Base-by-base conservation (phyloP, 2,113 vertebrate species). In the Sardina pilchardus region DNA sequence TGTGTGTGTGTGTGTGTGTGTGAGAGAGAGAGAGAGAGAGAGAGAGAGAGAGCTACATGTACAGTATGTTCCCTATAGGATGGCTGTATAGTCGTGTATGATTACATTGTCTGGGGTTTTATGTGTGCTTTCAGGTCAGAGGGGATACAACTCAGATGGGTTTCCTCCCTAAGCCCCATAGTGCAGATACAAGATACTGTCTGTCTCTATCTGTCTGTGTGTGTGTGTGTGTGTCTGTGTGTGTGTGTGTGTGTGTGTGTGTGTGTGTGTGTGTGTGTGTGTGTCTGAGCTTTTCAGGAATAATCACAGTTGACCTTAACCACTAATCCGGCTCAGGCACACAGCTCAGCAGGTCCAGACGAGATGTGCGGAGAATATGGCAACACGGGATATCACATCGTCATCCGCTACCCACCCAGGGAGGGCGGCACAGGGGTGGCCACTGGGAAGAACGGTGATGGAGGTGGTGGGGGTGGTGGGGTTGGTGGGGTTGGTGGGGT, bases 231-330 rank as follows among this genome's bases (percentile, higher is more conserved):
- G 3, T 63, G 59, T 63, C 0, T n/a, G 4, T 63, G 59, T 63
- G 6, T n/a, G 24, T n/a, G 14, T 84, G 26, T 83, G 48, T 47
- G 84, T 36, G 26, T 50, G 24, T 10, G 21, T 63, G 39, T 80
- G 75, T 21, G 83, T 80, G 24, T 42, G 47, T 50, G 4, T 83
- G 43, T 56, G 59, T 63, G 56, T 84, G 67, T 83, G 59, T 82
- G 17, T 87, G 81, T 71, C 63, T 71, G 26, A 71, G 63, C 63
- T 71, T 71, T 71, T 71, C n/a, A 71, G 26, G 26, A 71, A 71
- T 71, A 71, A 71, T 71, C 63, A 71, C 63, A 71, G 26, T 71
- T 71, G 63, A 71, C 63, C 63, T 71, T 71, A 34, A 71, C n/a
- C 63, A 30, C 26, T 71, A 71, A 71, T 71, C 63, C 63, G 26